Base-by-base conservation (phyloP, 2,797 vertebrate species). In the Chaenodraco wilsoni region DNA sequence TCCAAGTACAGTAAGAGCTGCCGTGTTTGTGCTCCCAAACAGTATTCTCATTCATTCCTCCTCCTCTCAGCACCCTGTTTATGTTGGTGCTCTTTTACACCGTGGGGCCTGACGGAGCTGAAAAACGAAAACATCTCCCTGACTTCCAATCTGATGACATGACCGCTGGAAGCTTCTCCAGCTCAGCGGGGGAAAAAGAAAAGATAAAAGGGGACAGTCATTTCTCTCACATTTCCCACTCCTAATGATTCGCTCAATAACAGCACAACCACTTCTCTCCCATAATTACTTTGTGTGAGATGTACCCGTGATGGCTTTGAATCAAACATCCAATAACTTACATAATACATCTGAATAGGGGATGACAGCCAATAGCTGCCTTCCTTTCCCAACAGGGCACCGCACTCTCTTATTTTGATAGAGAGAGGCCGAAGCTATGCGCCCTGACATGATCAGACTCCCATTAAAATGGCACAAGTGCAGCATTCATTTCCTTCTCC, bases 11-110 rank as follows among this genome's bases (percentile, higher is more conserved):
- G 89, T 90, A 67, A 31, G 87, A 87, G 88, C 90, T 87, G 91
- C 89, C 46, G 85, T 92, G 91, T 93, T 94, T 93, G 92, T 90
- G 91, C 89, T 93, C 85, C 91, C 82, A 89, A 94, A 95, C 94
- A 95, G 88, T 94, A 91, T 93, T 94, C 89, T 90, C 92, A 95
- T 95, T 95, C 94, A 95, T 93, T 94, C 91, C 86, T 86, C 91
- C 86, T 86, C 81, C 87, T 86, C 84, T 62, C 72, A 89, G 79
- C 87, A 92, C 89, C 77, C 84, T 93, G 92, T 95, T 95, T 95
- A 92, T 94, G 93, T 94, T 95, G 92, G 92, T 95, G 91, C 92
- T 94, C 91, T 86, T 94, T 92, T 92, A 93, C 89, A 88, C 90
- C 77, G 72, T 79, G 83, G 84, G 91, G 89, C 88, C 92, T 90